These are phyloP conservation scores for Meloe dianella DNA, from an alignment of 2,888 invertebrate genomes.

Conservation along the genomic window DNA sequence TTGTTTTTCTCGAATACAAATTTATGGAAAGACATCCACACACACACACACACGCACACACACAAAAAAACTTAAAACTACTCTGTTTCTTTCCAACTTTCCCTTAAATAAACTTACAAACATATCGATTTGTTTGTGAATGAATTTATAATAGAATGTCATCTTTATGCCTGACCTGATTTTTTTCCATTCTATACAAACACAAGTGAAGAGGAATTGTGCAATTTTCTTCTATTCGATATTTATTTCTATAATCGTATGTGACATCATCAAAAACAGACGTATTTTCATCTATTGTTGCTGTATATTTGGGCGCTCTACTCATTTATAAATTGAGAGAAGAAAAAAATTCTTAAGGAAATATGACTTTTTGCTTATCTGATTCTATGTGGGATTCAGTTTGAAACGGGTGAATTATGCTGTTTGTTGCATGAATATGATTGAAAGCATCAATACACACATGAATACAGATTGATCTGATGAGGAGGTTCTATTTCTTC, in stretches of 20 bases:
- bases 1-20: no score
- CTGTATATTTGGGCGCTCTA: background rate
- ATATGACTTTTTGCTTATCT: background rate
- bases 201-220: background rate
- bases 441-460: background rate
- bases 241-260: background rate
- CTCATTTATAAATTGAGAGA: background rate
- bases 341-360: no score
- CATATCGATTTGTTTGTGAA: constrained; percentile 1
- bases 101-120: background rate
- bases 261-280: background rate
- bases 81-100: background rate
- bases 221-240: background rate
- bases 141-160: constrained; percentile 8
- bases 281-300: no score
- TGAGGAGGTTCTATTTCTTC: no score
- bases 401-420: background rate
- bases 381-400: background rate
- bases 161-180: background rate
- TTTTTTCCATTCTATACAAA: background rate
- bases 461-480: background rate
- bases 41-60: no score
- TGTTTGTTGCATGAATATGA: constrained; percentile 1
- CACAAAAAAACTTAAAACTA: no score
- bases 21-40: no score